Evolutionary conservation across 2,888 invertebrate species (phyloP).

Genomic region (Ommatoiulus sabulosus): DNA sequence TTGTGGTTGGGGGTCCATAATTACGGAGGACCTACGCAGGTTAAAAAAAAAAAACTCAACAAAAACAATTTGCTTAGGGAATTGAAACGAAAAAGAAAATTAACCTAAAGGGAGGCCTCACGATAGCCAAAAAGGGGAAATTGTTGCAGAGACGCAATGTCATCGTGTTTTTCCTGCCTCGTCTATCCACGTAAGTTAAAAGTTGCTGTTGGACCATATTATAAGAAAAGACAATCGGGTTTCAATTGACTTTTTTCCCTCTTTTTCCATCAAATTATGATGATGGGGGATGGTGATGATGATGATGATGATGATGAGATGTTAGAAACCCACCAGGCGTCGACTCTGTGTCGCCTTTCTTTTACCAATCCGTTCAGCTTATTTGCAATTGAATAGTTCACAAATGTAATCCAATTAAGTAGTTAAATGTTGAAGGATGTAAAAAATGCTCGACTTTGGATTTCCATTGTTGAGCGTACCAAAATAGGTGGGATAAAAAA

Average conservation of each 20-base stretch:
- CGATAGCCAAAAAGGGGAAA: neutral
- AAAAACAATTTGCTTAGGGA: constrained; percentile 48
- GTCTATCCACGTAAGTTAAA: neutral
- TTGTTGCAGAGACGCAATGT: constrained; percentile 29
- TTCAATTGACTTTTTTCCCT: constrained; percentile 45
- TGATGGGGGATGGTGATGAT: constrained; percentile 9
- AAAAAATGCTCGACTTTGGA: neutral
- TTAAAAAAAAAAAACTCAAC: neutral
- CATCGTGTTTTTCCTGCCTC: constrained; percentile 7
- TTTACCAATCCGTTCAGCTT: constrained; percentile 48
- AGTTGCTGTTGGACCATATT: constrained; percentile 35
- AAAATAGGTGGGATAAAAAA: constrained; percentile 1
- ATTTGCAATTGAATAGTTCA: constrained; percentile 48
- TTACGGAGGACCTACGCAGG: neutral
- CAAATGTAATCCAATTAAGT: constrained; percentile 48
- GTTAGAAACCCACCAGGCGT: constrained; percentile 35
- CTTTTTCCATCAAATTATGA: constrained; percentile 47
- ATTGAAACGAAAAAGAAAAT: constrained; percentile 44
- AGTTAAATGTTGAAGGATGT: constrained; percentile 47
- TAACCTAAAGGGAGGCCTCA: neutral
- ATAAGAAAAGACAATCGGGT: constrained; percentile 38
- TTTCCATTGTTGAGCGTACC: constrained; percentile 46
- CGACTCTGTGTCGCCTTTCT: constrained; percentile 41
- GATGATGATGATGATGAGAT: constrained; percentile 41
- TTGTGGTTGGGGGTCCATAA: constrained; percentile 29